Conservation (phyloP, 2,888 invertebrate genomes). For the Strigamia crassipes region DNA sequence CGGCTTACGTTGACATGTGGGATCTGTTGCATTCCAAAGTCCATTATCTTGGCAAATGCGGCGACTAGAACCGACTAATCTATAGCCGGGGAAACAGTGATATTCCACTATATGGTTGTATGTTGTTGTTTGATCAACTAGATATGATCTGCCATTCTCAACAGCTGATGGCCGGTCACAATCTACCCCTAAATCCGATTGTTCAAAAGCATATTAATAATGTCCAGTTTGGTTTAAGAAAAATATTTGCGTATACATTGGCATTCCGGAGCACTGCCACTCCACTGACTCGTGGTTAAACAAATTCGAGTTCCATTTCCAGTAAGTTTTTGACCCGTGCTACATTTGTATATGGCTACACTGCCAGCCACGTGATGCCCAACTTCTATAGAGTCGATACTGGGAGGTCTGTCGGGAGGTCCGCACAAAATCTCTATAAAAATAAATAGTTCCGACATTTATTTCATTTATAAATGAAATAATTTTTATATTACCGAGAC, state of each 20-base stretch:
- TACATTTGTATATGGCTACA: slow-evolving; percentile 78
- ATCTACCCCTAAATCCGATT: slow-evolving; percentile 71
- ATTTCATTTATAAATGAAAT: background rate
- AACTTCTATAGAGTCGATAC: slow-evolving; percentile 59
- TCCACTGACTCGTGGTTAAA: slow-evolving; percentile 78
- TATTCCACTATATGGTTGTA: slow-evolving; percentile 87
- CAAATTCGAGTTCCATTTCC: slow-evolving; percentile 78
- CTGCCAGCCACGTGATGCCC: slow-evolving; percentile 76
- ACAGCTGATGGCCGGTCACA: slow-evolving; percentile 76
- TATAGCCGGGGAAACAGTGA: slow-evolving; percentile 83
- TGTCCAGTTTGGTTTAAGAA: background rate
- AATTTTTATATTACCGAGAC: slow-evolving; percentile 67
- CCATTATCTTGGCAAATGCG: slow-evolving; percentile 74
- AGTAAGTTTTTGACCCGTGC: slow-evolving; percentile 76
- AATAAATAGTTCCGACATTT: background rate
- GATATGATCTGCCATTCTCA: slow-evolving; percentile 83
- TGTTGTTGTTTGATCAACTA: slow-evolving; percentile 79
- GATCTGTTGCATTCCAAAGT: slow-evolving; percentile 83
- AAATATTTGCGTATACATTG: slow-evolving; percentile 67
- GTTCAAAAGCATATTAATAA: background rate
- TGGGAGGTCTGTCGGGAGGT: slow-evolving; percentile 68
- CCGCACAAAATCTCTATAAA: slow-evolving; percentile 75
- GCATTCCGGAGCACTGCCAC: slow-evolving; percentile 76
- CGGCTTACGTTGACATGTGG: slow-evolving; percentile 77
- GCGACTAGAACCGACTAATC: slow-evolving; percentile 61